Base-by-base conservation (phyloP, 2,797 vertebrate genomes). In the Limosa lapponica region DNA sequence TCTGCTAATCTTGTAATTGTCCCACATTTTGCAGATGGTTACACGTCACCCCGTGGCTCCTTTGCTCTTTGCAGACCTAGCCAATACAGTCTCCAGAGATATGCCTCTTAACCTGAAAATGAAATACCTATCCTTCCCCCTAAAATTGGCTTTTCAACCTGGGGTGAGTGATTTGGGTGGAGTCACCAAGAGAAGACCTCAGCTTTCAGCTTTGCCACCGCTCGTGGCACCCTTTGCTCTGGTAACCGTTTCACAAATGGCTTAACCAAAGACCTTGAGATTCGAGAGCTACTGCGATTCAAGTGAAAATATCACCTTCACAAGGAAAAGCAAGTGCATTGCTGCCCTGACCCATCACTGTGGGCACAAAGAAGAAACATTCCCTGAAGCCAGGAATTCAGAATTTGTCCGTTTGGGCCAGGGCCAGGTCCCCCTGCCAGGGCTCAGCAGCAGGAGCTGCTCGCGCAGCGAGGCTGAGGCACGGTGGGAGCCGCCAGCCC, bases 381-480 rank as follows among this genome's bases (percentile, higher is more conserved):
- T 41, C 20, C 52, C 39, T 27, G 3, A 67, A 66, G 37, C 15
- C 11, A 34, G 48, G 22, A 62, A 46, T n/a, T 36, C 27, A 44
- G 25, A 16, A 51, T 28, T 10, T 66, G 46, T 23, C 49, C 39
- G 5, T 49, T 27, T 55, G 16, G 1, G 2, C 23, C 27, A n/a
- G 16, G 32, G 34, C 37, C 13, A 10, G 39, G 16, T 20, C 8
- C 39, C 32, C 25, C 28, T 1, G 6, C 52, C 43, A n/a, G 30
- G 15, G 34, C 39, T 58, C 43, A 22, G 28, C 12, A 30, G 58
- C 37, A 57, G 43, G 27, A 88, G 51, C 34, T 51, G 23, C 30
- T 0, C 0, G 30, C 39, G 24, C 34, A n/a, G 57, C 1, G 3
- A 51, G 64, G 27, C 30, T 34, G n/a, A 34, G 52, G 27, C 41